Base-by-base conservation (phyloP, 2,888 invertebrate genomes). In the Troides oblongomaculatus region DNA sequence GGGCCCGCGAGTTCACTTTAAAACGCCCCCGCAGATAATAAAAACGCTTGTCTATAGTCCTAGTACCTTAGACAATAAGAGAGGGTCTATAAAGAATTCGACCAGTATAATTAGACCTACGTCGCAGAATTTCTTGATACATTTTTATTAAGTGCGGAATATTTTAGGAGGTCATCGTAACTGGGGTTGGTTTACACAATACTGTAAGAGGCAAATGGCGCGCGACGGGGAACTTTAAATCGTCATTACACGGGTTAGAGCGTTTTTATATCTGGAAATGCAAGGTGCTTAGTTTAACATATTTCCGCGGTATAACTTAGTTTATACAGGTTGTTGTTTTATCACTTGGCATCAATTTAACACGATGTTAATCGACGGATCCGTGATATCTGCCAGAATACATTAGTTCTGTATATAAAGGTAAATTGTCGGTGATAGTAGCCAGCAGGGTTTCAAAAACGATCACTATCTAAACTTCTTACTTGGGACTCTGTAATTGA, bases 21-120 rank as follows among this genome's bases (percentile, higher is more conserved):
- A 90, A 89, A 82, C 80, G 81, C 84, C 89, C 88, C 90, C 87
- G 79, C 89, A 87, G 91, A 89, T 87, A 89, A 91, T 90, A 92
- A 91, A 92, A 91, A 90, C 85, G 84, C 85, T 86, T 86, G 87
- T 88, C 89, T 89, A 81, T 87, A 78, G 75, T 77, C 77, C 78
- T 74, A 79, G 77, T 77, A 83, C 87, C 83, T 84, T 88, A 90
- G 90, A 91, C 90, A 90, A 90, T 90, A 88, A 88, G 85, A 83
- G 84, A 39, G 84, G 81, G 79, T 82, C 83, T 83, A 85, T 89
- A 86, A 78, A 72, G 73, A 79, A 79, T 72, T 65, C 70, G 62
- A 76, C 89, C 83, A 80, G 70, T 66, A 18, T 81, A 78, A 65
- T 2, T 62, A 69, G 84, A 82, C n/a, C 82, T 71, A 58, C 71